Conservation (phyloP, 2,888 invertebrate species). For the Macropis europaea region DNA sequence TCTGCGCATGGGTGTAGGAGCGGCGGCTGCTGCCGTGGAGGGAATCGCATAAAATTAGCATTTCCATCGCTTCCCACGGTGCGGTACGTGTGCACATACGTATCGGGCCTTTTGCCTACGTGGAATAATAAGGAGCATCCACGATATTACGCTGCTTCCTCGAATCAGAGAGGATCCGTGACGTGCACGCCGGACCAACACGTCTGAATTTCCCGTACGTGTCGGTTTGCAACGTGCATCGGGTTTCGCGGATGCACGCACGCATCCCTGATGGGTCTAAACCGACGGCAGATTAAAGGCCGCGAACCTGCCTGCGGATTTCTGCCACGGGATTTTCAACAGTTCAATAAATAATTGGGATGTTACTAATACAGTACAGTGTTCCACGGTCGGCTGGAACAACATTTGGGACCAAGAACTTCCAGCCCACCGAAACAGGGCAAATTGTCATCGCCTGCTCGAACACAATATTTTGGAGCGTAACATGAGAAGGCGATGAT, state of each 20-base stretch:
- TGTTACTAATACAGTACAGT: slow-evolving; percentile 4
- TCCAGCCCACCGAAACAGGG: no score
- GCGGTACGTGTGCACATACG: slow-evolving; percentile 29
- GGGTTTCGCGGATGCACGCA: slow-evolving; percentile 20
- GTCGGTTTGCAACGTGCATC: slow-evolving; percentile 3
- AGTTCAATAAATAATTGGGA: slow-evolving; percentile 4
- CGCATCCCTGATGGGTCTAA: slow-evolving; percentile 7
- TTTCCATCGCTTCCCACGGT: slow-evolving; percentile 73
- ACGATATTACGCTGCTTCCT: slow-evolving; percentile 43
- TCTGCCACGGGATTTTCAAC: no score
- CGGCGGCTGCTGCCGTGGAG: slow-evolving; percentile 40
- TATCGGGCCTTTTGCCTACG: slow-evolving; percentile 29
- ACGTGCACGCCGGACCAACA: neutral
- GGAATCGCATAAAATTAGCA: slow-evolving; percentile 76
- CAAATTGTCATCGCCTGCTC: no score
- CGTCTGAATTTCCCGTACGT: slow-evolving; percentile 27
- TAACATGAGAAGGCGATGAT: no score
- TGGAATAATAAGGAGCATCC: slow-evolving; percentile 59
- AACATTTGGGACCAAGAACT: no score
- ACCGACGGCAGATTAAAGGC: slow-evolving; percentile 37
- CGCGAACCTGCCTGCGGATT: neutral
- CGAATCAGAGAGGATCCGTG: slow-evolving; percentile 13
- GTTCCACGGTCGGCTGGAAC: no score
- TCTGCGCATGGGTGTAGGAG: slow-evolving; percentile 40
- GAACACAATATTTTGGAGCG: no score